Evolutionary conservation across 2,797 vertebrate genomes (phyloP).

Genomic region (Ispidina lecontei): DNA sequence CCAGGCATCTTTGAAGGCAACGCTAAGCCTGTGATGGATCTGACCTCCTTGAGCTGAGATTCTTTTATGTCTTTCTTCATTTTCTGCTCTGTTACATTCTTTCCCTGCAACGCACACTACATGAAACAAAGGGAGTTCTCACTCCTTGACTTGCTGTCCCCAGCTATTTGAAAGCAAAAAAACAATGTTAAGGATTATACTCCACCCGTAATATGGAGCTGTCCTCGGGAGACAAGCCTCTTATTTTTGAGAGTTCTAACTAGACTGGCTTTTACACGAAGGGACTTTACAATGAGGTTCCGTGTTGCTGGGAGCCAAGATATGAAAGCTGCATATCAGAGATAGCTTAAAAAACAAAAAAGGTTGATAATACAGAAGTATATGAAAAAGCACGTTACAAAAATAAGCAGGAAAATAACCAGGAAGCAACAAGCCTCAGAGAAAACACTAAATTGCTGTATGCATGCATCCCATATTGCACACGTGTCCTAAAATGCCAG

Average conservation of each 20-base stretch:
- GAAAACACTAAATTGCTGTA: slow-evolving; percentile 24
- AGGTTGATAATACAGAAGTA: slow-evolving; percentile 59
- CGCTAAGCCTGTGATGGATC: slow-evolving; percentile 95
- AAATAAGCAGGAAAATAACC: slow-evolving; percentile 54
- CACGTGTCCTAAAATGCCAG: not conserved
- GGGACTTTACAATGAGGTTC: slow-evolving; percentile 74
- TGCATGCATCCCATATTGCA: not conserved
- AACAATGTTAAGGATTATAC: slow-evolving; percentile 83
- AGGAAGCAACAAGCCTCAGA: slow-evolving; percentile 45
- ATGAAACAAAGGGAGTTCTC: slow-evolving; percentile 85
- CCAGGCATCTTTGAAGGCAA: slow-evolving; percentile 98
- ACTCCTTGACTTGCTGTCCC: slow-evolving; percentile 83
- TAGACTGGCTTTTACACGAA: slow-evolving; percentile 65
- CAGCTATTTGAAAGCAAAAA: slow-evolving; percentile 82
- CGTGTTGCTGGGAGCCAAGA: slow-evolving; percentile 73
- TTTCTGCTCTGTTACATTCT: slow-evolving; percentile 93
- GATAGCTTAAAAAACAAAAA: slow-evolving; percentile 80
- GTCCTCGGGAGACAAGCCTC: slow-evolving; percentile 81
- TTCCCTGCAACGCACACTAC: slow-evolving; percentile 77
- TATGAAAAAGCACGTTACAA: slow-evolving; percentile 61
- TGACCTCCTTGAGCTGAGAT: slow-evolving; percentile 96
- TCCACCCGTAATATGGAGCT: slow-evolving; percentile 73
- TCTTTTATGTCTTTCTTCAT: slow-evolving; percentile 99
- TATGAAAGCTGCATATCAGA: slow-evolving; percentile 77
- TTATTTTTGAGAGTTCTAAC: slow-evolving; percentile 81